Evolutionary conservation across 2,113 vertebrate species (phyloP).

Genomic region (Nothocercus nigrocapillus): DNA sequence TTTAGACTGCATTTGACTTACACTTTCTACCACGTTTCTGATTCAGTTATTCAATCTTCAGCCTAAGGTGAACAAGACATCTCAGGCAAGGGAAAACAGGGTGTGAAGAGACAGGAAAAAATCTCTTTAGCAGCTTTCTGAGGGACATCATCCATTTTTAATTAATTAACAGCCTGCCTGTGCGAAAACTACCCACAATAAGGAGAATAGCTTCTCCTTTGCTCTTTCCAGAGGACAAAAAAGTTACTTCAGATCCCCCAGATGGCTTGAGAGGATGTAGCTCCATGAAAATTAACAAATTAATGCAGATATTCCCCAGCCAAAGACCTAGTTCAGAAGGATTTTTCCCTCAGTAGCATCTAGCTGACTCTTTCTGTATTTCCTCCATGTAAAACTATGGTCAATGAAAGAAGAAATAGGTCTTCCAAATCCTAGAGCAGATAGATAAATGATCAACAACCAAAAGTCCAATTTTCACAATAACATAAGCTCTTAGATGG

Average conservation of each 20-base stretch:
- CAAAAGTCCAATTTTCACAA: not conserved
- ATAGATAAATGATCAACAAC: not conserved
- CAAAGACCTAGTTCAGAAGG: not conserved
- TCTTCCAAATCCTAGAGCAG: not conserved
- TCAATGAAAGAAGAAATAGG: not conserved
- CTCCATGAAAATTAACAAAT: not conserved
- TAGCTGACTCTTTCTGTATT: not conserved
- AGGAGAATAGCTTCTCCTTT: not conserved
- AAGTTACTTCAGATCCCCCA: not conserved
- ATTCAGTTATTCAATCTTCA: not conserved
- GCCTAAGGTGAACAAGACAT: not conserved
- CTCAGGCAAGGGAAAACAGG: not conserved
- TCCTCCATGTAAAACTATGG: not conserved
- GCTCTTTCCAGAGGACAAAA: not conserved
- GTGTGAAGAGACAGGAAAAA: not conserved
- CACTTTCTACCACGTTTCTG: fast-evolving
- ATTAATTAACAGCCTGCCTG: not conserved
- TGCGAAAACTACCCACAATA: not conserved
- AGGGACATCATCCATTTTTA: not conserved
- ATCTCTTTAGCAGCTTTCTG: not conserved
- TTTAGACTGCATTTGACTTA: not conserved
- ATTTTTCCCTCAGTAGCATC: not conserved
- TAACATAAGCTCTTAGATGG: not conserved
- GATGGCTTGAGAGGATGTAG: not conserved
- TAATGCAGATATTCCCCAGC: not conserved